Base-by-base conservation (phyloP, 1,140 invertebrate species). In the Xylocopa sonorina region DNA sequence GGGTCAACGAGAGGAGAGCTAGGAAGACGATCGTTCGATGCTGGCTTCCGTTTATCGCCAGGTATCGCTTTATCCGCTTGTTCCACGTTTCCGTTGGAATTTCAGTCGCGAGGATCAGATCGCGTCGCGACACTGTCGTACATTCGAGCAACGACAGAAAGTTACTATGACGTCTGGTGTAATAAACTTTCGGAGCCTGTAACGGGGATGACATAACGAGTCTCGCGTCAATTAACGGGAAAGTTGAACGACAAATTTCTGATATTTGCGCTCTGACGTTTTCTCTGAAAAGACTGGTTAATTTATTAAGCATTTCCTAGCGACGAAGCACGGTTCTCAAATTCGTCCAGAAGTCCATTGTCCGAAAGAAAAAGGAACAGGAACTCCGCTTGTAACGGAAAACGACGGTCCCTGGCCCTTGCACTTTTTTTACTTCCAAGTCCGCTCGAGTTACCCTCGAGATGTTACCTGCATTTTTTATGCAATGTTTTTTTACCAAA, bases 381-480 rank as follows among this genome's bases (percentile, higher is more conserved):
- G n/a, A n/a, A n/a, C n/a, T 57, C 50, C 5, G 18, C 2, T 34
- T 38, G 0, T 5, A 46, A 55, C 38, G 32, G 41, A 69, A n/a
- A 29, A 53, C 66, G 64, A 68, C 64, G 43, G 29, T 57, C 10
- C 18, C 3, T 21, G 57, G 71, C n/a, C 68, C 51, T 58, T 16
- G 51, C 5, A 38, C 18, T 55, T 55, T 75, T 55, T 67, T 27
- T 55, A 51, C 48, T 3, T 1, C 16, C 9, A 14, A 3, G 7
- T 50, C 32, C 24, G 51, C 29, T 68, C 24, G 16, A 27, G 34
- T 41, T 74, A 41, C 16, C 63, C 0, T n/a, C n/a, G n/a, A 4
- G 3, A 43, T 21, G 32, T 62, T 77, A 77, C 74, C 64, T 69
- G 74, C 18, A 38, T 3, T 50, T 78, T 63, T 78, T 73, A 69